These are phyloP conservation scores for Encarsia formosa DNA, from an alignment of 2,888 invertebrate species.

Conservation along the genomic window DNA sequence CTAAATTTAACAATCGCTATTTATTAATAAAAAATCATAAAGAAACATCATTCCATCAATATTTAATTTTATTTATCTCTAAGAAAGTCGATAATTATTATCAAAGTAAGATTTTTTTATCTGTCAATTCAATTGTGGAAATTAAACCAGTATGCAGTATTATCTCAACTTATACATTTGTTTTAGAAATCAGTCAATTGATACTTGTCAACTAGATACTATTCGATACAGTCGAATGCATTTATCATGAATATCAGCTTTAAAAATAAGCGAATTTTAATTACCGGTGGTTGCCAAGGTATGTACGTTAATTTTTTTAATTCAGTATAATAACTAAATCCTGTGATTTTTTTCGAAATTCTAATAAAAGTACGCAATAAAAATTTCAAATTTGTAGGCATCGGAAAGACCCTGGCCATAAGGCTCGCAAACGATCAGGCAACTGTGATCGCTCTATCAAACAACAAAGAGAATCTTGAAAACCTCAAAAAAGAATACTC, in stretches of 20 bases:
- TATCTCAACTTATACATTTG: too few relatives aligned
- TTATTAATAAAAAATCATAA: too few relatives aligned
- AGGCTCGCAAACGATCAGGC: conserved; percentile 68
- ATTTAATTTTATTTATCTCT: too few relatives aligned
- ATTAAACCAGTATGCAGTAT: too few relatives aligned
- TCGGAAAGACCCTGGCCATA: conserved; percentile 69
- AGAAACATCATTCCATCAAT: too few relatives aligned
- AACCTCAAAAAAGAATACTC: conserved; percentile 60
- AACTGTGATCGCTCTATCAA: conserved; percentile 73
- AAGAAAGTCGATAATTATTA: too few relatives aligned
- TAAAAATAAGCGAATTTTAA: conserved; percentile 73
- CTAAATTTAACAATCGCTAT: too few relatives aligned
- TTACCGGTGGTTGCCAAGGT: conserved; percentile 88
- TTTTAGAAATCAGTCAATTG: too few relatives aligned
- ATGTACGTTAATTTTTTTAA: neutral
- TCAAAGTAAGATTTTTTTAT: too few relatives aligned
- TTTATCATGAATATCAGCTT: conserved; percentile 67
- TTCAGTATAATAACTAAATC: neutral
- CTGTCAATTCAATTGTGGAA: too few relatives aligned
- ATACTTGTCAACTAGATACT: too few relatives aligned
- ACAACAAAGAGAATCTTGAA: conserved; percentile 64
- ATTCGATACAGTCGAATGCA: too few relatives aligned
- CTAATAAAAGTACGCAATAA: neutral
- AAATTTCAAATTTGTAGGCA: conserved; percentile 43
- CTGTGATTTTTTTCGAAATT: neutral